A percentile compares a stretch with the other conserved stretches of the same genome.
These are phyloP conservation scores for Antheraea assamensis DNA, from an alignment of 2,888 invertebrate species.

Conservation along the genomic window DNA sequence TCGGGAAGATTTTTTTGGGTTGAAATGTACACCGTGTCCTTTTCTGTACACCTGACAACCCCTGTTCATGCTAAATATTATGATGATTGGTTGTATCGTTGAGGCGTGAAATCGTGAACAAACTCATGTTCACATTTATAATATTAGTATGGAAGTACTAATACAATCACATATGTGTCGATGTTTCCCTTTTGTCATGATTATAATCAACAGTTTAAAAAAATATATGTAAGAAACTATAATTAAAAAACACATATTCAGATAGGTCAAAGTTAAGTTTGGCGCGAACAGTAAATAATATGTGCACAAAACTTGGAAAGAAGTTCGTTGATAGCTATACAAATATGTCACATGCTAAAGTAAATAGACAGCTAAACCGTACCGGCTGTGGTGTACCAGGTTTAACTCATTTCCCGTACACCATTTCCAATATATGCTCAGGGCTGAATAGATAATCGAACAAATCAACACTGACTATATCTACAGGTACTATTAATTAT, in stretches of 20 bases:
- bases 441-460: conserved; percentile 64
- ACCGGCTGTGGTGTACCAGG: conserved; percentile 69
- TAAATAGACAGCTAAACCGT: conserved; percentile 57
- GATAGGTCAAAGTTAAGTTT: too few species aligned
- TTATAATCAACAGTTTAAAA: not conserved
- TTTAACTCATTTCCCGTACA: conserved; percentile 77
- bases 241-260: too few species aligned
- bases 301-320: not conserved
- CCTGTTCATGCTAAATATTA: too few species aligned
- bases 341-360: conserved; percentile 54
- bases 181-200: too few species aligned
- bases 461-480: conserved; percentile 38
- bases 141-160: too few species aligned
- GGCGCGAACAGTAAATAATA: not conserved
- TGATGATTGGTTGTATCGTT: too few species aligned
- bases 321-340: conserved; percentile 18
- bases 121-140: too few species aligned
- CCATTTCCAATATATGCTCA: conserved; percentile 69
- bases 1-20: too few species aligned
- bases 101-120: too few species aligned
- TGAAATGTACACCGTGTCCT: too few species aligned
- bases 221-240: not conserved
- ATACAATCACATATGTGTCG: not conserved
- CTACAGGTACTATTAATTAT: too few species aligned
- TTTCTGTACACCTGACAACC: too few species aligned